Percentiles rank a stretch among this genome's conserved stretches.
phyloP scores from a whole-genome alignment of 2,113 vertebrate genomes.

The Calonectris borealis region DNA sequence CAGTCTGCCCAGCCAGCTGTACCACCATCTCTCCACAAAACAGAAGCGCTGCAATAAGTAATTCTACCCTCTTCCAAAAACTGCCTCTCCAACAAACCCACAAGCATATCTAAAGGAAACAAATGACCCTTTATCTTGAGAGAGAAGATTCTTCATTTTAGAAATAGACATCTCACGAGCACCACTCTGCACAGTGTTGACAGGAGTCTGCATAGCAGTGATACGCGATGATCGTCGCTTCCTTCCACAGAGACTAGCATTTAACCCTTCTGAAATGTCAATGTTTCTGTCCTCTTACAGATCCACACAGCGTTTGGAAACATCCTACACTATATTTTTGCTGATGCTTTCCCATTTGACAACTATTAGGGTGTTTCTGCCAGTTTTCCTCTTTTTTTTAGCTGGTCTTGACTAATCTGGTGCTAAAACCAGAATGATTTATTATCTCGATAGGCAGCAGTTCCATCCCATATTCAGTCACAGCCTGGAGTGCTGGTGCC shows the following conservation, averaged over 20 bases:
- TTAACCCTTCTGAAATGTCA: neutral
- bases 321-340: neutral
- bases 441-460: neutral
- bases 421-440: neutral
- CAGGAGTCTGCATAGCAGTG: neutral
- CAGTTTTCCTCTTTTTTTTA: neutral
- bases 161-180: neutral
- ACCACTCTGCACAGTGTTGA: neutral
- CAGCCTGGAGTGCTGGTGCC: neutral
- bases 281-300: neutral
- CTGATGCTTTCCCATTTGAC: neutral
- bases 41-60: neutral
- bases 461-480: neutral
- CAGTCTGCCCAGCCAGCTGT: neutral
- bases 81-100: neutral
- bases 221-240: neutral
- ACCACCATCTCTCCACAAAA: neutral
- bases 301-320: neutral
- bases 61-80: neutral
- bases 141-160: neutral
- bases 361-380: neutral
- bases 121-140: neutral
- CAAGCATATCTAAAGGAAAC: slow-evolving; percentile 2
- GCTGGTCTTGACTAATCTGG: neutral
- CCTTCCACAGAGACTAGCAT: neutral